Base-by-base conservation (phyloP, 2,113 vertebrate species). In the Macquaria australasica region DNA sequence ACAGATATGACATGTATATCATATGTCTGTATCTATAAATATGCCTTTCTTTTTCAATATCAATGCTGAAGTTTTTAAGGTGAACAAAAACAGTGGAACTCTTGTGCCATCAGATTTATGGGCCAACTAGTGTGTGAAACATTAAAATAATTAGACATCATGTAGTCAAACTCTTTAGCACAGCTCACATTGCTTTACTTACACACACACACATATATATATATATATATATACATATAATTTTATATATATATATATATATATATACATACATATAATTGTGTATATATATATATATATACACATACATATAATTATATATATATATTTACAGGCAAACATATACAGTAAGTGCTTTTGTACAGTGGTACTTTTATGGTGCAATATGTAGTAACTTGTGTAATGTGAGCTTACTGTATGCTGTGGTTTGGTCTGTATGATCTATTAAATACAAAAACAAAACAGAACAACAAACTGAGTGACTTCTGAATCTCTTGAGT, bases 321-420 rank as follows among this genome's bases (percentile, higher is more conserved):
- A 34, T 34, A 34, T 34, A 34, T 34, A 34, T 34, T 81, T 87
- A 60, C 81, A 86, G 81, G 73, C 53, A 93, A 91, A 83, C 71
- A 74, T 81, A 73, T 77, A 75, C 62, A 83, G 28, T 51, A 86
- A 81, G 72, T 90, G 81, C 86, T 91, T 93, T 87, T 93, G 92
- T 94, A 89, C 71, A 86, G 86, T 95, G 81, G 39, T 81, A 86
- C 66, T 60, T 86, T 70, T 34, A 88, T 87, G 73, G 82, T 92
- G 83, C 83, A 83, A 56, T 64, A 73, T 89, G 77, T 87, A 64
- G 56, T 88, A 51, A 77, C 15, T 48, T 79, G 83, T 92, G 73
- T 83, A 73, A 83, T 72, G 89, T 92, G 79, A 86, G 74, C 39
- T 84, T 70, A 81, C 28, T 90, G 77, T 94, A 80, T 88, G 53